Evolutionary conservation across 2,888 invertebrate species (phyloP), one percentile per base, ranked within the genome.

Genomic region (Dilophus febrilis): DNA sequence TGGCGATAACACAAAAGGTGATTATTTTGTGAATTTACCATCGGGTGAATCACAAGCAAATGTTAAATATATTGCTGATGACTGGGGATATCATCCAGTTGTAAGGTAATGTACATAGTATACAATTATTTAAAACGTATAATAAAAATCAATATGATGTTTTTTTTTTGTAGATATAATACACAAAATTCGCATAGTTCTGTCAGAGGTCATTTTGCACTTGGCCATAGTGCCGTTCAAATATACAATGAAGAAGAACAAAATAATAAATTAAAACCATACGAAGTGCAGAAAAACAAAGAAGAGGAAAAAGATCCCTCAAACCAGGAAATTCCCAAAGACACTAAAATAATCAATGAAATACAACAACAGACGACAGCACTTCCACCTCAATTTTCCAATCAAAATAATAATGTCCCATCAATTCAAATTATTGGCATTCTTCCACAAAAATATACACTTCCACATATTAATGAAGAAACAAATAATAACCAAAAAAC

Each of bases 81-180:
- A 67, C 49, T 72, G 68, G 65, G 73, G 74, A 12, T 75, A 72
- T 58, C 76, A 76, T 58, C 72, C 75, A 6, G 65, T 72, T 14
- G 67, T 72, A 35, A 64, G 48, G 50, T 50, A 28, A 39, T 18
- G 30, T 35, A n/a, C 6, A 33, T 22, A 3, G 10, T 16, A 6
- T 22, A 22, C 22, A 12, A 8, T 17, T 12, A 13, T 27, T 35
- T 12, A 40, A 13, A 27, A 7, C 35, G 10, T 19, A 35, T 11
- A 27, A 37, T 5, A 26, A 12, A 29, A 37, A 31, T 28, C 13
- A 28, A 34, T 12, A 12, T n/a, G 40, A 40, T 27, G 7, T 26
- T 31, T 29, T 13, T 10, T 6, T 34, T 11, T 31, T 27, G 14
- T 34, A 50, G 51, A 39, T 68, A 70, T 51, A 58, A 58, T 42